Evolutionary conservation across 2,888 invertebrate genomes (phyloP).

Genomic region (Pollenia amentaria): DNA sequence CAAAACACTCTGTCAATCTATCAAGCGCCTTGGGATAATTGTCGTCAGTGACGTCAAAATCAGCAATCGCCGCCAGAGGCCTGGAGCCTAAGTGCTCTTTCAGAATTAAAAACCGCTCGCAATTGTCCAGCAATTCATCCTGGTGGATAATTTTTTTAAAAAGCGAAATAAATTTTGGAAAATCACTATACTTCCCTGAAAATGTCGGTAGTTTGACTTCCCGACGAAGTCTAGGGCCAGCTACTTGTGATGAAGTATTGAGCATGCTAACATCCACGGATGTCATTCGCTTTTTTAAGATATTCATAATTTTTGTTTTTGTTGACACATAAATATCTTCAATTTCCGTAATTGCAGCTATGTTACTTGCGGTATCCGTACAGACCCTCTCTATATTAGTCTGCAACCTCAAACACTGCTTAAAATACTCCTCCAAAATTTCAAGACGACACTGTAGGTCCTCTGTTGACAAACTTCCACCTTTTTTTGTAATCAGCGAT

Average conservation of each 20-base stretch:
- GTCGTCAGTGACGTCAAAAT: slow-evolving; percentile 70
- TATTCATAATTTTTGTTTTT: too few species aligned
- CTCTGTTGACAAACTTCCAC: too few species aligned
- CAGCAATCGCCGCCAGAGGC: slow-evolving; percentile 60
- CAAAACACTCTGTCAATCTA: too few species aligned
- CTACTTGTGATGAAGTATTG: slow-evolving; percentile 5
- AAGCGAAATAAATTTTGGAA: slow-evolving; percentile 68
- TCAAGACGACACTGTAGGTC: too few species aligned
- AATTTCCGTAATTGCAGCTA: slow-evolving; percentile 44
- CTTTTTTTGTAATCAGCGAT: too few species aligned
- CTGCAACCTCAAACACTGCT: too few species aligned
- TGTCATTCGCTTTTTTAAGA: too few species aligned
- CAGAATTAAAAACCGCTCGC: slow-evolving; percentile 51
- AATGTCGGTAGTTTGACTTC: slow-evolving; percentile 69
- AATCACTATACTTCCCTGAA: slow-evolving; percentile 70
- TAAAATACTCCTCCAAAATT: too few species aligned
- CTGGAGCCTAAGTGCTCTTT: slow-evolving; percentile 55
- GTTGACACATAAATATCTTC: slow-evolving; percentile 65
- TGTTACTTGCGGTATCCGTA: slow-evolving; percentile 30
- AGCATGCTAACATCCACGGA: too few species aligned
- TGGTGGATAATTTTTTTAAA: slow-evolving; percentile 70
- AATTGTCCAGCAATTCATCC: slow-evolving; percentile 65
- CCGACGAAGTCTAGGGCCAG: slow-evolving; percentile 53
- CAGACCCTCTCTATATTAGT: too few species aligned
- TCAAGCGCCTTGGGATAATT: too few species aligned